Base-by-base conservation (phyloP, 1,140 invertebrate species). In the Drosophila repletoides region DNA sequence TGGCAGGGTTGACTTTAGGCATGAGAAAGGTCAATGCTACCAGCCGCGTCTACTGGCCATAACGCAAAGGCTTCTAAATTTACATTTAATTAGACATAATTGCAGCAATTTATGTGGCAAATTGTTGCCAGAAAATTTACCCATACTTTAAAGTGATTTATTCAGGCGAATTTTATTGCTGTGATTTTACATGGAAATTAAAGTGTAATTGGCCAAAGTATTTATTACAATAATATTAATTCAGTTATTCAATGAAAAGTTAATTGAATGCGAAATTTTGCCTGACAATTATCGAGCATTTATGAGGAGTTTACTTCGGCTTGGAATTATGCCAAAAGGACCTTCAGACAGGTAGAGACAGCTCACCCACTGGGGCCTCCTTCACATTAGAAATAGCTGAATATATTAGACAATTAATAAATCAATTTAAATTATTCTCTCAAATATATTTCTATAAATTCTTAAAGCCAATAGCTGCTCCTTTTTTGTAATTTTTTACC, bases 81-180 rank as follows among this genome's bases (percentile, higher is more conserved):
- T 72, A 72, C 68, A 72, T 72, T 72, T 67, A 72, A 72, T 72
- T 67, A 72, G 55, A 72, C 34, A 67, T 67, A 72, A 72, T 72
- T 72, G 56, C 15, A 43, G 68, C 41, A 67, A 72, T 67, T 72
- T 72, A 72, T 61, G 26, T n/a, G 40, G 34, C 43, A 53, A 72
- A 61, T 72, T 67, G 55, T 67, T 55, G 40, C 5, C 12, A n/a
- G n/a, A n/a, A n/a, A n/a, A n/a, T n/a, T n/a, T n/a, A n/a, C n/a
- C n/a, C n/a, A n/a, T 17, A 14, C 46, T 52, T 67, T 67, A 52
- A 60, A 60, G 45, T 67, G 46, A 60, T 60, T 67, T 56, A 67
- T 45, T 67, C 45, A n/a, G 17, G 45, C 45, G 46, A n/a, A 43
- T 36, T 66, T 51, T 24, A 26, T n/a, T 21, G 46, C 24, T n/a